phyloP scores from a whole-genome alignment of 2,797 vertebrate genomes.

The Zenarchopterus dispar region DNA sequence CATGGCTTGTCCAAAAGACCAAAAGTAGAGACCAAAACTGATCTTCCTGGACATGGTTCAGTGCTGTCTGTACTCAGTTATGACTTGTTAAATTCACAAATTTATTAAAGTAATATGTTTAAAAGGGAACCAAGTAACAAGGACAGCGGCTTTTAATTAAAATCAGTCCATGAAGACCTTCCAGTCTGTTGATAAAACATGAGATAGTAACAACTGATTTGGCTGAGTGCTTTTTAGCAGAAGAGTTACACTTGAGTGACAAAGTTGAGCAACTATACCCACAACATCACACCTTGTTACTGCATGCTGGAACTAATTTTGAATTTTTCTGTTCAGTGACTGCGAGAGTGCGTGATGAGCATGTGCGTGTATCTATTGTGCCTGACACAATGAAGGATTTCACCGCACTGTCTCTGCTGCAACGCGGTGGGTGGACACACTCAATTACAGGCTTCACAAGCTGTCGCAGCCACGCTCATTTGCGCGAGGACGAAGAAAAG shows the following conservation, averaged over 20 bases:
- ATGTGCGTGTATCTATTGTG: constrained; percentile 58
- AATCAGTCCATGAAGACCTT: neutral
- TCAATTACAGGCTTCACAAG: constrained; percentile 81
- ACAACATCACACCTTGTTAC: constrained; percentile 4
- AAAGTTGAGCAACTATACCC: constrained; percentile 10
- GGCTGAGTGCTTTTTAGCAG: neutral
- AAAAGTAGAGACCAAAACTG: constrained; percentile 55
- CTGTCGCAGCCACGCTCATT: constrained; percentile 46
- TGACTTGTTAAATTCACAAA: too few species aligned
- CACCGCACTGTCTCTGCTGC: constrained; percentile 64
- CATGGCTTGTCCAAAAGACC: constrained; percentile 2
- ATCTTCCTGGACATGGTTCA: neutral
- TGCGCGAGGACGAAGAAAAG: constrained; percentile 11
- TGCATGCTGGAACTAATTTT: constrained; percentile 10
- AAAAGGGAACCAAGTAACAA: constrained; percentile 36
- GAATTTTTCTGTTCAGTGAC: constrained; percentile 8
- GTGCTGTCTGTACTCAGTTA: too few species aligned
- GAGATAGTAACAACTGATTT: constrained; percentile 8
- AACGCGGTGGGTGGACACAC: constrained; percentile 79
- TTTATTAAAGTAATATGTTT: too few species aligned
- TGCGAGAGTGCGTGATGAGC: constrained; percentile 44
- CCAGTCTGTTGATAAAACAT: constrained; percentile 1
- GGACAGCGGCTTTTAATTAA: neutral
- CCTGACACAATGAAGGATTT: constrained; percentile 68
- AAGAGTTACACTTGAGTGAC: neutral